These are phyloP conservation scores for Baronia brevicornis DNA, from an alignment of 2,888 invertebrate species.

Conservation along the genomic window DNA sequence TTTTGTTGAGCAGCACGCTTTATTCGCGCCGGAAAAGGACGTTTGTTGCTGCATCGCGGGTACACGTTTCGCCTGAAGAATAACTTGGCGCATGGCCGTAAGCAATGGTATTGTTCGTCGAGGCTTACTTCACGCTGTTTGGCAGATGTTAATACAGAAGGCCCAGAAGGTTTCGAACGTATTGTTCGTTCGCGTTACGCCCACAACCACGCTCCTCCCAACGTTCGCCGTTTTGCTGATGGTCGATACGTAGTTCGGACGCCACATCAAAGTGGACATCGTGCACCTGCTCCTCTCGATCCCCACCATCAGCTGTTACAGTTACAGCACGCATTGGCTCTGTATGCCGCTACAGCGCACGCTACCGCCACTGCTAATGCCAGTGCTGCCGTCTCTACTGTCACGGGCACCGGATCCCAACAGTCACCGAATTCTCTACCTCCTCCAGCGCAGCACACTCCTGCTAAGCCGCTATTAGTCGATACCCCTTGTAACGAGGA, in stretches of 20 bases:
- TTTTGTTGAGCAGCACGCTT: slow-evolving; percentile 53
- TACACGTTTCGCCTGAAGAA: slow-evolving; percentile 71
- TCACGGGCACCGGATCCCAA: slow-evolving; percentile 39
- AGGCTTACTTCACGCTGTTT: slow-evolving; percentile 66
- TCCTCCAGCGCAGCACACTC: slow-evolving; percentile 42
- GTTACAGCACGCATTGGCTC: slow-evolving; percentile 64
- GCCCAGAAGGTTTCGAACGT: slow-evolving; percentile 69
- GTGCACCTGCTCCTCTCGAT: slow-evolving; percentile 62
- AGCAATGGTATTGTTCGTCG: slow-evolving; percentile 71
- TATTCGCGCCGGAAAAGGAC: slow-evolving; percentile 67
- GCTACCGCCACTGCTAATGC: slow-evolving; percentile 48
- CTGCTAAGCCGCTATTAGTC: slow-evolving; percentile 59
- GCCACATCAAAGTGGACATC: slow-evolving; percentile 68
- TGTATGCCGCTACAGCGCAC: slow-evolving; percentile 65
- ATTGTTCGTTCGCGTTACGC: slow-evolving; percentile 67
- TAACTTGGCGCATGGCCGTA: slow-evolving; percentile 67
- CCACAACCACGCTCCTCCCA: slow-evolving; percentile 69
- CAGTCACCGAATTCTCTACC: slow-evolving; percentile 43
- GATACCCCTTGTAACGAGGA: slow-evolving; percentile 66
- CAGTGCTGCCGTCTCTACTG: slow-evolving; percentile 27
- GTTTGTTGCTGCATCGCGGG: slow-evolving; percentile 61
- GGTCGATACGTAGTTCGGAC: slow-evolving; percentile 69
- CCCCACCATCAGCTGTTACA: slow-evolving; percentile 68
- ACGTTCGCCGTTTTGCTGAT: slow-evolving; percentile 67
- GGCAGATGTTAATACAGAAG: slow-evolving; percentile 68